Base-by-base conservation (phyloP, 2,888 invertebrate genomes). In the Ceramica pisi region DNA sequence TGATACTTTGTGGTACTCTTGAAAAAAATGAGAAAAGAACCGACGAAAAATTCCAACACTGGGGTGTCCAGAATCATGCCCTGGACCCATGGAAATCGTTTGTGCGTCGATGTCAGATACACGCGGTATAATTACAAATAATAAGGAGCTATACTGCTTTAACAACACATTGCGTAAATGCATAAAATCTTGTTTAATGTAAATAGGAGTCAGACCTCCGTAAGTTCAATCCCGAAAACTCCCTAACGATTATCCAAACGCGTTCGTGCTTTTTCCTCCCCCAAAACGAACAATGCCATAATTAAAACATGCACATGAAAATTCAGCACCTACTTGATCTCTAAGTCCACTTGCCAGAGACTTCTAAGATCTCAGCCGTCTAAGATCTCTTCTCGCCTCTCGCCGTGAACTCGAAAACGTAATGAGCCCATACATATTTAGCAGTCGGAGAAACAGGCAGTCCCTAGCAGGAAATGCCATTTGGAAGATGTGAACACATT, bases 381-480 rank as follows among this genome's bases (percentile, higher is more conserved):
- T 46, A 16, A 81, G 59, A 51, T 66, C 78, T 53, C 78, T 75
- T 62, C 71, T 61, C 64, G 44, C 67, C 72, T 59, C 64, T 78
- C 50, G 26, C 21, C 44, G 38, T 16, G 66, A 63, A 64, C 82
- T 82, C 74, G 80, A 79, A 67, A 80, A 82, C 61, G 64, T 79
- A 74, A 74, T 74, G 74, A 82, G 44, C 46, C 66, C 68, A 78
- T 82, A 84, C 71, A 84, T 82, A 82, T 82, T 82, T 79, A 82
- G 76, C 66, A 73, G 72, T 48, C 19, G 57, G 50, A 62, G 71
- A 56, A 78, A 79, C 80, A 79, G 21, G 31, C 10, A 78, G 74
- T 57, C 26, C 19, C 38, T 41, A 21, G 56, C 71, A 65, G 80
- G 80, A 75, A 78, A 75, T 75, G 71, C 64, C 66, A 56, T 71